Percentiles rank a stretch among this genome's conserved stretches.
Evolutionary conservation across 2,888 invertebrate species (phyloP).

Genomic region (Ecliptopera silaceata): DNA sequence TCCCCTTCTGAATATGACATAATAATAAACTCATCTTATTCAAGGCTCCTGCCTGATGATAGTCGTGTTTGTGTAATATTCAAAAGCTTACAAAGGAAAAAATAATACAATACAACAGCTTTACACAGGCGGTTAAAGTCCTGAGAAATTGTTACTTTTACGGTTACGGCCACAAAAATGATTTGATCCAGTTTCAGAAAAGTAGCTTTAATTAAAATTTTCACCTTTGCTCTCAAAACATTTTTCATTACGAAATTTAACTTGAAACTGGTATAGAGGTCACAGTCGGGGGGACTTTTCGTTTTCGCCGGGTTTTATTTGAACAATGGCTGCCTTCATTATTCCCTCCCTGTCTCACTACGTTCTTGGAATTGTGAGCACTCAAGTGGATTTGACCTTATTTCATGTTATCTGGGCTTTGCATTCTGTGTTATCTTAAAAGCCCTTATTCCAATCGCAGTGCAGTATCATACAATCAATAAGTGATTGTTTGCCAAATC

Average conservation of each 20-base stretch:
- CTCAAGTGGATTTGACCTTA: conserved; percentile 29
- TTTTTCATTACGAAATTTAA: conserved; percentile 26
- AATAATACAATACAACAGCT: too few species aligned
- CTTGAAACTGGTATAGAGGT: conserved; percentile 41
- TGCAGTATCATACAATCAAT: too few species aligned
- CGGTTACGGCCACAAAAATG: neutral
- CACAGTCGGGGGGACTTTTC: conserved; percentile 29
- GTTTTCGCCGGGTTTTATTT: conserved; percentile 42
- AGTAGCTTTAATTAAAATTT: conserved; percentile 16
- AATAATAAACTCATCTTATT: conserved; percentile 35
- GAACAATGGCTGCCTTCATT: conserved; percentile 48
- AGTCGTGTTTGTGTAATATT: too few species aligned
- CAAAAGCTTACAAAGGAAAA: too few species aligned
- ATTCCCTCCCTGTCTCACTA: conserved; percentile 39
- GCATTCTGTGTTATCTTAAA: conserved; percentile 22
- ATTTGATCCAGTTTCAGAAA: neutral
- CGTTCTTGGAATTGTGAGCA: conserved; percentile 29
- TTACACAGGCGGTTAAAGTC: too few species aligned
- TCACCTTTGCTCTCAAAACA: conserved; percentile 11
- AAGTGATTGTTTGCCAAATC: too few species aligned
- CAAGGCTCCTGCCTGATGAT: neutral
- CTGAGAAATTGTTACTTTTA: too few species aligned
- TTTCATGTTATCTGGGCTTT: conserved; percentile 29
- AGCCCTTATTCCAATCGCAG: conserved; percentile 6
- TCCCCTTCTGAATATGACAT: conserved; percentile 37